These are phyloP conservation scores for Mimas tiliae DNA, from an alignment of 2,888 invertebrate genomes.

Conservation along the genomic window DNA sequence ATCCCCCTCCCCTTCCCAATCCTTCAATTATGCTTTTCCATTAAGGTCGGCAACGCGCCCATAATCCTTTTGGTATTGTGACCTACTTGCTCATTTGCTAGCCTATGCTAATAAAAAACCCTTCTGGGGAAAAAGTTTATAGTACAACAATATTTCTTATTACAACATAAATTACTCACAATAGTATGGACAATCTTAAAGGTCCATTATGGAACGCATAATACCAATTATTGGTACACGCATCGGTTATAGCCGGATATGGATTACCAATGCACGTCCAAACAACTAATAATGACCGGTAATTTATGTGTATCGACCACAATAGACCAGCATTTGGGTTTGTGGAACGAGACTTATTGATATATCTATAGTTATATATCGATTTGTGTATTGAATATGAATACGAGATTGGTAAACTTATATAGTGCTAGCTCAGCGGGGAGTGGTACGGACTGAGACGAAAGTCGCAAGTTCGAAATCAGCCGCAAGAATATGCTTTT, in stretches of 20 bases:
- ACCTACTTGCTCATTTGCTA: no score
- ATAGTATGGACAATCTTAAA: not conserved
- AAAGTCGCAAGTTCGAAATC: no score
- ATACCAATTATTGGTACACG: conserved; percentile 9
- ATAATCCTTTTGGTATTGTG: no score
- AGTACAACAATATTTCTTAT: no score
- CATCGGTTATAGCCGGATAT: conserved; percentile 2
- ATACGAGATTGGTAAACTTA: not conserved
- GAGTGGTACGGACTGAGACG: no score
- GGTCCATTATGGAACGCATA: conserved; percentile 6
- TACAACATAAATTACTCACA: not conserved
- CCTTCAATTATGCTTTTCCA: no score
- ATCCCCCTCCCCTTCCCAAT: no score
- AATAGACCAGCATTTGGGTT: not conserved
- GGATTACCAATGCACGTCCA: conserved; percentile 34
- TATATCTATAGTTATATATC: not conserved
- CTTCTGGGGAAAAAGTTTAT: no score
- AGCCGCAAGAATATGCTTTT: no score
- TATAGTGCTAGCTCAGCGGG: no score
- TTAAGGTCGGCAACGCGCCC: no score
- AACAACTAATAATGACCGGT: conserved; percentile 30
- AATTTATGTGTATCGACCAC: conserved; percentile 7
- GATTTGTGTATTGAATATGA: not conserved
- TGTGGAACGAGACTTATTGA: not conserved
- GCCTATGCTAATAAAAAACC: no score